Conservation (phyloP, 2,113 vertebrate genomes). For the Sakesphorus luctuosus region DNA sequence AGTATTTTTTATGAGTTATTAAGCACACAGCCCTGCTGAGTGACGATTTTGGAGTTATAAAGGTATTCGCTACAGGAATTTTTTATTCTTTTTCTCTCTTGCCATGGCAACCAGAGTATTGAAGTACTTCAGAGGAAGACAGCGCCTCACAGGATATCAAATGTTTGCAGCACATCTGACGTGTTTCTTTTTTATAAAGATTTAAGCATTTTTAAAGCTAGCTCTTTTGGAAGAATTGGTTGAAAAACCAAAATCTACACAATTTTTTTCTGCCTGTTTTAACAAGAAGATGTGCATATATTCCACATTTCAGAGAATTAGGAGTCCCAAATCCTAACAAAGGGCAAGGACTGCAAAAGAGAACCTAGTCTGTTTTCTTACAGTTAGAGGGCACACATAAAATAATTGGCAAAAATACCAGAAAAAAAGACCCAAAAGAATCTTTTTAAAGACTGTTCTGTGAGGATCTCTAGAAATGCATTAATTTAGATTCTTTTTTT, state of each 20-base stretch:
- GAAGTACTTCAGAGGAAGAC: conserved; percentile 18
- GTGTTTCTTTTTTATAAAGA: not conserved
- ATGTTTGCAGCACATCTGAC: not conserved
- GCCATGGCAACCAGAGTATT: conserved; percentile 58
- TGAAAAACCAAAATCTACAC: not conserved
- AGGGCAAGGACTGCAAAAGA: not conserved
- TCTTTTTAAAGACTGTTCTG: not conserved
- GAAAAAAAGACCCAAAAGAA: not conserved
- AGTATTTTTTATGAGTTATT: conserved; percentile 23
- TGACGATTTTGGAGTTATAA: conserved; percentile 40
- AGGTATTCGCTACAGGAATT: conserved; percentile 49
- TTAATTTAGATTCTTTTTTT: not conserved
- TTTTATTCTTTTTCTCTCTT: conserved; percentile 45
- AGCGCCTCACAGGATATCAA: not conserved
- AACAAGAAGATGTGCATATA: not conserved
- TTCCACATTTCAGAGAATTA: not conserved
- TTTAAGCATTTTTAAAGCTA: conserved; percentile 16
- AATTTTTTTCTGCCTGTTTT: not conserved
- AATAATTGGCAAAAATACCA: not conserved
- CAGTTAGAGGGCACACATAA: not conserved
- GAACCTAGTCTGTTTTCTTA: not conserved
- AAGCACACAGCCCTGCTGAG: conserved; percentile 41
- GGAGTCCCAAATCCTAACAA: not conserved
- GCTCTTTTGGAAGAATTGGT: not conserved
- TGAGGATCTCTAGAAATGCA: not conserved